A percentile compares a stretch with the other conserved stretches of the same genome.
phyloP scores from a whole-genome alignment of 1,140 invertebrate species.

The Stegodyphus dumicola region DNA sequence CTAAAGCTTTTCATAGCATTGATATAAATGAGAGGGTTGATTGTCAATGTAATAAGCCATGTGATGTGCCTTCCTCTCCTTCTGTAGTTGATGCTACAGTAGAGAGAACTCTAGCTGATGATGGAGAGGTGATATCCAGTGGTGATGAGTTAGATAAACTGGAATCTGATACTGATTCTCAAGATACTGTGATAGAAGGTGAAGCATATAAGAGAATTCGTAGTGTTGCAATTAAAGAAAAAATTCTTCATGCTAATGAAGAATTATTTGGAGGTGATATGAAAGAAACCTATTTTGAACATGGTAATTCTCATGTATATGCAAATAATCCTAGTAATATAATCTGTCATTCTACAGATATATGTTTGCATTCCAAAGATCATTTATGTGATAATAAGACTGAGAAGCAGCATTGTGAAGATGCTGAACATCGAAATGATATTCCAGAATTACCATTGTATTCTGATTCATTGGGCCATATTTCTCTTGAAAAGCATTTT shows the following conservation, averaged over 20 bases:
- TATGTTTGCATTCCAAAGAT: neutral
- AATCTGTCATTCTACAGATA: neutral
- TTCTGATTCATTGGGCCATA: neutral
- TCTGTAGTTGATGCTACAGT: constrained; percentile 55
- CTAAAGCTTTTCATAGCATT: constrained; percentile 1
- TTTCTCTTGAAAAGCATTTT: constrained; percentile 39
- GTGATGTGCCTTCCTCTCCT: constrained; percentile 53
- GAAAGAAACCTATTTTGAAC: constrained; percentile 31
- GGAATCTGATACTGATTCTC: constrained; percentile 63
- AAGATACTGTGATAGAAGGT: constrained; percentile 63
- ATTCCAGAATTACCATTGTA: neutral
- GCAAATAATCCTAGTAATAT: neutral
- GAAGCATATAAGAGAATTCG: constrained; percentile 63
- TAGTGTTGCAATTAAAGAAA: constrained; percentile 64
- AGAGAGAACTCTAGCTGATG: constrained; percentile 25
- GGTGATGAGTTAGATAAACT: constrained; percentile 61
- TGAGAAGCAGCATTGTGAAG: neutral
- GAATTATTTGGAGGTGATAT: constrained; percentile 46
- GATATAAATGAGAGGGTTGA: constrained; percentile 41
- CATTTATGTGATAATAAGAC: neutral
- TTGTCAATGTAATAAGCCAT: constrained; percentile 53
- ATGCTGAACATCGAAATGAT: neutral
- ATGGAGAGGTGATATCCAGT: constrained; percentile 60
- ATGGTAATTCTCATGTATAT: neutral
- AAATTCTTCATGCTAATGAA: constrained; percentile 62